Evolutionary conservation across 2,888 invertebrate genomes (phyloP).

Genomic region (Aricia artaxerxes): DNA sequence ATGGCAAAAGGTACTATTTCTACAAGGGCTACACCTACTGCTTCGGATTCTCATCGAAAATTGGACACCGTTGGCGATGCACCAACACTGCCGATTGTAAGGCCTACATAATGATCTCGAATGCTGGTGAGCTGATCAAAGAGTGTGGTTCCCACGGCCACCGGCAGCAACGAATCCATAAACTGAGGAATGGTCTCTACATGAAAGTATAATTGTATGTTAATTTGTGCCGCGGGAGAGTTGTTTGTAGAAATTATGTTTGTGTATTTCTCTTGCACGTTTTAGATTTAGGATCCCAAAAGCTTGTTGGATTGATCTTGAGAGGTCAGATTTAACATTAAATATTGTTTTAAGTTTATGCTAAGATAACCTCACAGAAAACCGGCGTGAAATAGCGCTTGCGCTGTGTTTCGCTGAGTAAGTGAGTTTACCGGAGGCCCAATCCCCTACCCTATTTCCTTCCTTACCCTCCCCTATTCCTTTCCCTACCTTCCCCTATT

Average conservation of each 20-base stretch:
- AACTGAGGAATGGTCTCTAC: constrained; percentile 40
- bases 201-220: constrained; percentile 38
- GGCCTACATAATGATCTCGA: constrained; percentile 41
- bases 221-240: background rate
- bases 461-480: too few relatives aligned
- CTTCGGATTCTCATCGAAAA: constrained; percentile 37
- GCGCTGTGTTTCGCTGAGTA: too few relatives aligned
- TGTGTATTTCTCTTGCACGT: background rate
- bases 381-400: too few relatives aligned
- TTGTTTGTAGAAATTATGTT: background rate
- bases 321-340: background rate
- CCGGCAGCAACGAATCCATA: constrained; percentile 37
- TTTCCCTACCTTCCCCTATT: too few relatives aligned
- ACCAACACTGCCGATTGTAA: constrained; percentile 49
- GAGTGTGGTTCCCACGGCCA: constrained; percentile 42
- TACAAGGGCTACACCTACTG: constrained; percentile 46
- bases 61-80: constrained; percentile 45
- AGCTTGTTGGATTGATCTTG: background rate
- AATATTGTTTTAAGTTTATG: background rate
- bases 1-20: constrained; percentile 44
- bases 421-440: too few relatives aligned
- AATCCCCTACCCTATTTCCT: too few relatives aligned
- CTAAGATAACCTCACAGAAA: too few relatives aligned
- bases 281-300: background rate
- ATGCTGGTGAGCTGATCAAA: constrained; percentile 35